A percentile compares a stretch with the other conserved stretches of the same genome.
These are phyloP conservation scores for Agriopis aurantiaria DNA, from an alignment of 2,888 invertebrate species.

Conservation along the genomic window DNA sequence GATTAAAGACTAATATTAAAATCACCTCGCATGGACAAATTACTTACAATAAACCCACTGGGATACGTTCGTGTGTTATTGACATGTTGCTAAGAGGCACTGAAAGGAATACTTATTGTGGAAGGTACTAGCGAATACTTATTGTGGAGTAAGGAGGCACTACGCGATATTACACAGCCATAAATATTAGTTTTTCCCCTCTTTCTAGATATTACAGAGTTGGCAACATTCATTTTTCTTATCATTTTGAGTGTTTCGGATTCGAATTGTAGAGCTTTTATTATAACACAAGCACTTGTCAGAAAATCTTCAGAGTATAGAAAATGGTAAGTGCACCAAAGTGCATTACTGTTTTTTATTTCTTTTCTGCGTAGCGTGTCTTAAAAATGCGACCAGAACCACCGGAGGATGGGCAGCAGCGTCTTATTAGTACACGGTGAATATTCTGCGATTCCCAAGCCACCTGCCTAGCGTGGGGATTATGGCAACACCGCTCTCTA, in stretches of 20 bases:
- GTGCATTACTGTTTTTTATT: too few species aligned
- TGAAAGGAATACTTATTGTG: slow-evolving; percentile 17
- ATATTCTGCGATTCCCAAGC: too few species aligned
- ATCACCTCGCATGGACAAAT: slow-evolving; percentile 9
- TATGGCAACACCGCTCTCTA: too few species aligned
- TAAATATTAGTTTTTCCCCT: slow-evolving; percentile 13
- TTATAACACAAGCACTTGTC: background rate
- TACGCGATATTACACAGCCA: slow-evolving; percentile 3
- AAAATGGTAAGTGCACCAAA: background rate
- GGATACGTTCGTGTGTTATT: slow-evolving; percentile 25
- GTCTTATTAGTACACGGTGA: too few species aligned
- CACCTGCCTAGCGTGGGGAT: too few species aligned
- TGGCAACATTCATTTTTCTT: slow-evolving; percentile 2
- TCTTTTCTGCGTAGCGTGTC: too few species aligned
- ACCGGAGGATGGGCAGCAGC: too few species aligned
- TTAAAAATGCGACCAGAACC: too few species aligned
- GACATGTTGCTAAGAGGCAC: slow-evolving; percentile 28
- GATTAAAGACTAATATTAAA: background rate
- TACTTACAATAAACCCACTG: slow-evolving; percentile 2
- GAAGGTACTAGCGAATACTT: slow-evolving; percentile 14
- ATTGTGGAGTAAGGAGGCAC: slow-evolving; percentile 12
- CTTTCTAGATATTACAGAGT: slow-evolving; percentile 9
- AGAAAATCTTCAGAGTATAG: background rate
- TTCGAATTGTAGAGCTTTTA: background rate
- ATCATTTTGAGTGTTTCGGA: slow-evolving; percentile 3